phyloP scores from a whole-genome alignment of 2,797 vertebrate genomes.

The Octomys mimax region DNA sequence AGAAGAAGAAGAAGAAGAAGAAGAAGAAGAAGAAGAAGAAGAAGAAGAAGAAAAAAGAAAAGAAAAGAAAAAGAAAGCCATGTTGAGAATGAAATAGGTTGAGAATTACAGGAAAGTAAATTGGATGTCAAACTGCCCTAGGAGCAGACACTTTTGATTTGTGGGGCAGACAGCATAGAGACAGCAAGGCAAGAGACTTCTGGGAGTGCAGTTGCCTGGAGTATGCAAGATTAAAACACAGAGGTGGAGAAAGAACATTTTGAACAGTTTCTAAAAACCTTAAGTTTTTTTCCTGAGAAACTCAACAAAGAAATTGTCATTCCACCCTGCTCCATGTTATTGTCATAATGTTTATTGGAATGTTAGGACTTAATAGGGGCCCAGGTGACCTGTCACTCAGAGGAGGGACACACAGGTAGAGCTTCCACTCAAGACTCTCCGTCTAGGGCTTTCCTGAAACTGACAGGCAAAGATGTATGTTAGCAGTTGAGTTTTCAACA shows the following conservation, averaged over 20 bases:
- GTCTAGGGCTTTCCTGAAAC: no score
- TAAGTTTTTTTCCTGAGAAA: not conserved
- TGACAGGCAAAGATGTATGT: not conserved
- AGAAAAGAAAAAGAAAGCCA: not conserved
- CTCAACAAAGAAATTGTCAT: not conserved
- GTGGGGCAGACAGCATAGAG: not conserved
- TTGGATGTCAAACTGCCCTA: not conserved
- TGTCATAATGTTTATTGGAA: not conserved
- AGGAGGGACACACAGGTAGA: not conserved
- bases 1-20: no score
- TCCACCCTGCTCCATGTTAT: not conserved
- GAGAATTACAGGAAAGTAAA: not conserved
- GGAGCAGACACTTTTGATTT: not conserved
- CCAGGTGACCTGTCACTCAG: rapidly evolving
- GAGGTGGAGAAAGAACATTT: not conserved
- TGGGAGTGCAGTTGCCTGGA: not conserved
- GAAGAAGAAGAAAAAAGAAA: no score
- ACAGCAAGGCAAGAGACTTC: not conserved
- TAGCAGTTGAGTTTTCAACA: not conserved
- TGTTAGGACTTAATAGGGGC: not conserved
- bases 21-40: no score
- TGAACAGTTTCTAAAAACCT: not conserved
- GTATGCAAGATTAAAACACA: not conserved
- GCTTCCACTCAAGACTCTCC: not conserved
- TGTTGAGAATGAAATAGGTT: not conserved